Evolutionary conservation across 1,140 invertebrate genomes (phyloP), one percentile per base, ranked within the genome.

Genomic region (Penaeus indicus): DNA sequence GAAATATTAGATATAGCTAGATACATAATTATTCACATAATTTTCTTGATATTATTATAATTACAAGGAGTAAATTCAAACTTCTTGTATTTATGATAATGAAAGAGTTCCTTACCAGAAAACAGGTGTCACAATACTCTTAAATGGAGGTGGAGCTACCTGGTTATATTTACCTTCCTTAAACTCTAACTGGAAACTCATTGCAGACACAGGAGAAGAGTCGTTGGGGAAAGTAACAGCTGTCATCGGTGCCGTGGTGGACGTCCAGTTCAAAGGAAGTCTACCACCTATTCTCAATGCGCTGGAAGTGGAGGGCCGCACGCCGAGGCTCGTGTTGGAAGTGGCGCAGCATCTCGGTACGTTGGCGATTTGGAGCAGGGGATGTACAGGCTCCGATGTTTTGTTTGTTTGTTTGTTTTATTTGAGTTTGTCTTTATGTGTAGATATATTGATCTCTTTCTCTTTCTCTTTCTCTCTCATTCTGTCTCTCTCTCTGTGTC

Each of bases 221-320:
- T 10, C 92, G 69, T 93, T 95, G 91, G 96, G 96, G 77, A 95
- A 95, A 92, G 95, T 97, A 89, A 83, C 99, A 21, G 98, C 98
- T 78, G 98, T 99, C 89, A 99, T 99, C 93, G 99, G 99, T 95
- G 98, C 99, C 92, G 98, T 99, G 90, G 99, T 99, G 22, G 99
- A 99, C 92, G 99, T 99, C 21, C 98, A 99, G 93, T 99, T 99
- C 92, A 98, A 99, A 90, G 97, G 99, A 91, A 94, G 95, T 86
- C 95, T 99, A 84, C 99, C 99, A 85, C 97, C 98, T 84, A 99
- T 99, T 94, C 95, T 99, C 54, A 99, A 99, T 95, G 98, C 98
- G 63, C 94, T 99, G 91, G 98, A 99, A 77, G 90, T 91, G 32
- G 94, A 96, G 91, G 95, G 96, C 91, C 95, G 98, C 90, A 93